Base-by-base conservation (phyloP, 2,888 invertebrate species). In the Netelia fuscicornis region DNA sequence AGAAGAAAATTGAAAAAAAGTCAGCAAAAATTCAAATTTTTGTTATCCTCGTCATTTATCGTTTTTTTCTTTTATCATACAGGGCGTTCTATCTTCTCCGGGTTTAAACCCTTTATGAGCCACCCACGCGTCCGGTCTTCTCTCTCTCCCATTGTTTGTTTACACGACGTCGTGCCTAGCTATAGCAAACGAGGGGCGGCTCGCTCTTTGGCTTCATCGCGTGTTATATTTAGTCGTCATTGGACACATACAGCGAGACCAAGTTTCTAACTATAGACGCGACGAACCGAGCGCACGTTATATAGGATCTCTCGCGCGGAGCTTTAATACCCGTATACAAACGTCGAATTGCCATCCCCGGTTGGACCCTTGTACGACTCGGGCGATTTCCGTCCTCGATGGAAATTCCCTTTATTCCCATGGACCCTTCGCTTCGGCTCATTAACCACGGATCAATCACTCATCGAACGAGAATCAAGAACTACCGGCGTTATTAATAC, bases 61-160 rank as follows among this genome's bases (percentile, higher is more conserved):
- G 2, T 52, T 52, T 52, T 60, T 37, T 64, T 64, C 64, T 30
- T 65, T 60, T 13, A 9, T 11, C 37, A 5, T 9, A 10, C 62
- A 3, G 23, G 37, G 2, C 58, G 52, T 30, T 42, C 10, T 17
- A 42, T 67, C 44, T 78, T 20, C 10, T 1, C 13, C 17, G 44
- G 6, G 20, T 56, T 42, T 75, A 25, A 56, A 67, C 68, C 62
- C 44, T 42, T 78, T 77, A 64, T 72, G 67, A 67, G 25, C 54
- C 62, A 56, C 77, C 48, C 70, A 74, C 72, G 77, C 83, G 79
- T 75, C 76, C 76, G 80, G 75, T 81, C 56, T 65, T 17, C 17
- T 17, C 17, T 17, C 17, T 58, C 30, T 37, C 71, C 76, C 87
- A 86, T 86, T 89, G 89, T 90, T 91, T 91, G 91, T 91, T 91